Base-by-base conservation (phyloP, 2,888 invertebrate genomes). In the Lepidonotus clava region DNA sequence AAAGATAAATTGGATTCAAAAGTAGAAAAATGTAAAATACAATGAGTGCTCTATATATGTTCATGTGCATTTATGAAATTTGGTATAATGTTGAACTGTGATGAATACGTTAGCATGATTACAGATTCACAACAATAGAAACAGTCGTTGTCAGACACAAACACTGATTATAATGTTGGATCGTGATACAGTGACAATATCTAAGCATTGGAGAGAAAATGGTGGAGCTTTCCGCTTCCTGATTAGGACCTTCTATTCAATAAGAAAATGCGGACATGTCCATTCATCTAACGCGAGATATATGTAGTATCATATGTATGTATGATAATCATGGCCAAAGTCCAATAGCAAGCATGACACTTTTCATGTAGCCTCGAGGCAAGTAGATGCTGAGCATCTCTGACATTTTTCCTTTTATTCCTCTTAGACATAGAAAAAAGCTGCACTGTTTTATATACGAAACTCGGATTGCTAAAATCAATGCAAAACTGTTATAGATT, bases 1-100 rank as follows among this genome's bases (percentile, higher is more conserved):
- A 71, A 71, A 71, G 71, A 71, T 71, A 71, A 71, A 71, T 71
- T 34, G 71, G 71, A 71, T 71, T 71, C 71, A 71, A 71, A 71
- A 71, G 71, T 71, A 71, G 71, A 71, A 71, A 71, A 71, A 34
- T 71, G 71, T 71, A 71, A 71, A 71, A 71, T 71, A 71, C 71
- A 36, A 71, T 71, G 71, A 4, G 71, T 71, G 71, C 38, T 71
- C 34, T 71, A 36, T 8, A 46, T 71, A 71, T 71, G 38, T 71
- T n/a, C 71, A 71, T 71, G 71, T 71, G 38, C 38, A 71, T 1
- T 71, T 34, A 38, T 71, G 71, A 71, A 71, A 71, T 38, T 18
- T 38, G 71, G 34, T 71, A 71, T 71, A 71, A 34, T 71, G 71
- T 71, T 71, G 32, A 66, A 71, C 36, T 34, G 71, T 34, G 71